Evolutionary conservation across 2,797 vertebrate species (phyloP).

Genomic region (Sylvilagus floridanus): DNA sequence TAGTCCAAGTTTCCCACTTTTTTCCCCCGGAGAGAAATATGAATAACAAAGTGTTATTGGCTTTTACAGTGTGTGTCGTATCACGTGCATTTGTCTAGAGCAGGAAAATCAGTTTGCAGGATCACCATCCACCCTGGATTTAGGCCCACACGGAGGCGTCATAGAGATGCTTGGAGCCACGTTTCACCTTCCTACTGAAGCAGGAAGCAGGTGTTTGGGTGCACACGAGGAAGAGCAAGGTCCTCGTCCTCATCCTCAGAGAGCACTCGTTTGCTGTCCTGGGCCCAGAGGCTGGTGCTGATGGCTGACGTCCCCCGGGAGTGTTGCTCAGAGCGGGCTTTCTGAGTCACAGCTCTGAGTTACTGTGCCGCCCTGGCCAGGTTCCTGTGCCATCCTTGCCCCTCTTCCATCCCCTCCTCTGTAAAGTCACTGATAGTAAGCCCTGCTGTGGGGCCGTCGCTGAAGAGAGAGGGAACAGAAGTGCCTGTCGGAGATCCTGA

Average conservation of each 20-base stretch:
- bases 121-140: neutral
- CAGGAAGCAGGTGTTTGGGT: neutral
- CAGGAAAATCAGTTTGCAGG: constrained; percentile 12
- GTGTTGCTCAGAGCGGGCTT: no score
- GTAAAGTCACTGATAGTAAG: neutral
- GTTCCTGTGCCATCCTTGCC: neutral
- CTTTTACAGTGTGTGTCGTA: neutral
- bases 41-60: constrained; percentile 38
- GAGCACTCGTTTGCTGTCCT: neutral
- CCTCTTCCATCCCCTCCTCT: neutral
- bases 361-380: neutral
- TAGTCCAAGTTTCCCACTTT: neutral
- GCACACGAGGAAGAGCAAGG: neutral
- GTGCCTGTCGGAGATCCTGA: neutral
- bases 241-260: neutral
- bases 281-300: no score
- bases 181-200: neutral
- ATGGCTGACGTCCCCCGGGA: no score
- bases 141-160: neutral
- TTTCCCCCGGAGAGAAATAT: constrained; percentile 31
- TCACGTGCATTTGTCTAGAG: constrained; percentile 38
- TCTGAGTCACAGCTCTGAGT: neutral
- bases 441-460: accelerated
- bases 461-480: no score
- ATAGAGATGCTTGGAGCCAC: neutral